Evolutionary conservation across 2,888 invertebrate species (phyloP).

Genomic region (Drosophila fulvimacula): DNA sequence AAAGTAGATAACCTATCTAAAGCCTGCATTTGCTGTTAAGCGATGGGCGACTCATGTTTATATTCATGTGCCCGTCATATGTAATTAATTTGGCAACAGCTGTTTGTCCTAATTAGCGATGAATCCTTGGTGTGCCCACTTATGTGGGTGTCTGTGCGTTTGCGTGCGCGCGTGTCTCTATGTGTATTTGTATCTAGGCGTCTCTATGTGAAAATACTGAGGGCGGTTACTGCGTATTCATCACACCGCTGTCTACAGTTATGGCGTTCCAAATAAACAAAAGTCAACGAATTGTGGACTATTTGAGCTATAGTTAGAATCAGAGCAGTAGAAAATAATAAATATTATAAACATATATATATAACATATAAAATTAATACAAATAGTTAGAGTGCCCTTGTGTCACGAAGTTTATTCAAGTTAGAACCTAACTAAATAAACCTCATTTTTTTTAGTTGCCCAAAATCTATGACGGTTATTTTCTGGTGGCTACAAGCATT

Average conservation of each 20-base stretch:
- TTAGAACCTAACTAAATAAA: no score
- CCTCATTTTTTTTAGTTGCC: neutral
- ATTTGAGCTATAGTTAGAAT: neutral
- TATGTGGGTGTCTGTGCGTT: neutral
- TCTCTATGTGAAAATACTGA: slow-evolving; percentile 4
- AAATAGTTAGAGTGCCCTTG: no score
- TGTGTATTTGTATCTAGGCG: neutral
- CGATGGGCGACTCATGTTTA: slow-evolving; percentile 34
- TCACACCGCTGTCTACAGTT: slow-evolving; percentile 25
- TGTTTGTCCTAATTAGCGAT: slow-evolving; percentile 76
- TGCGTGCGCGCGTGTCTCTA: neutral
- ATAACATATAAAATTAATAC: neutral
- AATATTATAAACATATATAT: no score
- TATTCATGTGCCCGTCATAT: slow-evolving; percentile 70
- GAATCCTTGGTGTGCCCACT: slow-evolving; percentile 42
- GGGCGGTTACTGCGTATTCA: slow-evolving; percentile 25
- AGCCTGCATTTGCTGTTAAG: slow-evolving; percentile 27
- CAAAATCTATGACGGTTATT: neutral
- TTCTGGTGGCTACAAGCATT: neutral
- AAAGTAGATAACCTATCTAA: slow-evolving; percentile 12
- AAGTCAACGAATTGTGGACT: slow-evolving; percentile 27
- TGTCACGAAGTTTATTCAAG: no score
- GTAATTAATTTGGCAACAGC: slow-evolving; percentile 80
- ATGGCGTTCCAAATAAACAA: slow-evolving; percentile 38
- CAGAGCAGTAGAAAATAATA: neutral